Base-by-base conservation (phyloP, 1,140 invertebrate genomes). In the Cherax quadricarinatus region DNA sequence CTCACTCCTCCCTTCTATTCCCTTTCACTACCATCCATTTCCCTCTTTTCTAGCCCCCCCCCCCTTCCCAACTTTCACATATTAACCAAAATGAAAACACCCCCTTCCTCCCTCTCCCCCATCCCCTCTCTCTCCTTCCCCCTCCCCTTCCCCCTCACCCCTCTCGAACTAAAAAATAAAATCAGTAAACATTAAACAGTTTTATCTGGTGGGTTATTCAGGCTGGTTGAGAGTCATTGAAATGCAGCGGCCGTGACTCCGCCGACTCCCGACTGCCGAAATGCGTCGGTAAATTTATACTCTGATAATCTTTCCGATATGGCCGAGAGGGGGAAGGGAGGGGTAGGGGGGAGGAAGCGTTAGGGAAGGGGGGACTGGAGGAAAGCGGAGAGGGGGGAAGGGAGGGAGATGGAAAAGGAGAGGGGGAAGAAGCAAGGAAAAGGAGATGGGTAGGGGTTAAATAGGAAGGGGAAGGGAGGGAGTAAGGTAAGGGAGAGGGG, bases 211-310 rank as follows among this genome's bases (percentile, higher is more conserved):
- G 6, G 21, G 80, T 16, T 82, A 51, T 82, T 82, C 80, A 82
- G 14, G 2, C 48, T 16, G 10, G n/a, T 62, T 70, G 18, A 24
- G 41, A 70, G 16, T 41, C 84, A 86, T 62, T 86, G 84, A 70
- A 86, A 86, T 70, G 60, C 51, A 86, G 60, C 66, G 10, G 12
- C 5, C 51, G 51, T 62, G 41, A 4, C 5, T 12, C 9, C 9
- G 4, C 62, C 16, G 51, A 10, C 10, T 18, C 60, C 84, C 16
- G 30, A 70, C 30, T 41, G 30, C 84, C 18, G n/a, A 57, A 83
- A 83, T 83, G 81, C n/a, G 81, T 24, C 81, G 49, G 81, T 83
- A 83, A 60, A 60, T 83, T 83, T 83, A 83, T 21, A 60, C 81
- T 21, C 7, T 60, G 81, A 83, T 83, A 57, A 83, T 83, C 81